Evolutionary conservation across 2,113 vertebrate genomes (phyloP).

Genomic region (Phalacrocorax carbo): DNA sequence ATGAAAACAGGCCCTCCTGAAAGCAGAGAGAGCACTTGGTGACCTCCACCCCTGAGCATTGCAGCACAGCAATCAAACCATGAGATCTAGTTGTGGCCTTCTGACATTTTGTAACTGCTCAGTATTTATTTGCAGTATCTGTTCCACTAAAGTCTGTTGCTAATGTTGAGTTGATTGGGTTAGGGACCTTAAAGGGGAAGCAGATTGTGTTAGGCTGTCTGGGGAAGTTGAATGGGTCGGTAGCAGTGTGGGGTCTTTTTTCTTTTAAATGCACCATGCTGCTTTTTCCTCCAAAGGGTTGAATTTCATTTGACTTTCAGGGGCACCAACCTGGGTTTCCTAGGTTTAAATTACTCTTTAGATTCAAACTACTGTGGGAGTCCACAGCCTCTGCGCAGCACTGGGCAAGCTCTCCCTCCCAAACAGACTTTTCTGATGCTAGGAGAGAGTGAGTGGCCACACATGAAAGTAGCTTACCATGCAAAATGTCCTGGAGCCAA

Average conservation of each 20-base stretch:
- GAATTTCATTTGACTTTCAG: neutral
- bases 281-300: neutral
- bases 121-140: neutral
- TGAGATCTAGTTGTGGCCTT: neutral
- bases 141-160: neutral
- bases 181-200: neutral
- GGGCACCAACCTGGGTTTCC: neutral
- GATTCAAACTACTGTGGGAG: neutral
- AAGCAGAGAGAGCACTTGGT: rapidly evolving
- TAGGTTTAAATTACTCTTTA: neutral
- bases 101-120: neutral
- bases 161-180: neutral
- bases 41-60: neutral
- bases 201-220: neutral
- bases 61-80: rapidly evolving
- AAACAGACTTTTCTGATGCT: neutral
- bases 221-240: neutral
- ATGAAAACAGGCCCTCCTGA: no score
- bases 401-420: neutral
- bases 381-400: rapidly evolving
- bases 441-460: neutral
- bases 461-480: neutral
- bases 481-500: no score
- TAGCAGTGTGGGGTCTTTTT: neutral
- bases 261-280: neutral